Conservation (phyloP, 2,888 invertebrate species). For the Drosophila merina region DNA sequence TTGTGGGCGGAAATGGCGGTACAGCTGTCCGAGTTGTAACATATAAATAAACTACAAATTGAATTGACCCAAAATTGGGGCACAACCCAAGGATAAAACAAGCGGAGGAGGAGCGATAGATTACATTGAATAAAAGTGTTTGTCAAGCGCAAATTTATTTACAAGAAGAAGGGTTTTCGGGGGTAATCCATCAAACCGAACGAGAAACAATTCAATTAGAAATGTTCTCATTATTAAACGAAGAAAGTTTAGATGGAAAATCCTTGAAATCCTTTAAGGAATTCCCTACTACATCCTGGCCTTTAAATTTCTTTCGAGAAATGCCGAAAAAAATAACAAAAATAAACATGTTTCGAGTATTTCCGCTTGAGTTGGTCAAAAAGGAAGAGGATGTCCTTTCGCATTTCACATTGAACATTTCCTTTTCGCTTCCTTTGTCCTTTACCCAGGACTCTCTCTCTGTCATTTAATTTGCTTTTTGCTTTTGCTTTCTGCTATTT, state of each 20-base stretch:
- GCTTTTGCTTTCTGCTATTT: background rate
- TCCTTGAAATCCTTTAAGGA: background rate
- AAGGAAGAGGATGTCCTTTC: constrained; percentile 1
- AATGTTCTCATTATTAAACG: no score
- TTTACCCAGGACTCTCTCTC: background rate
- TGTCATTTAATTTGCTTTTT: constrained; percentile 5
- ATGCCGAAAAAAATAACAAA: background rate
- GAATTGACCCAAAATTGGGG: constrained; percentile 44
- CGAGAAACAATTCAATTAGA: background rate
- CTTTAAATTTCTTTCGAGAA: background rate
- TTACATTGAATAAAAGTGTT: constrained; percentile 14
- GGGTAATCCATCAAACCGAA: constrained; percentile 4
- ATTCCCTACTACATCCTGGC: no score
- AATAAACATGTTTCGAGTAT: constrained; percentile 19
- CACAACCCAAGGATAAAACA: constrained; percentile 25
- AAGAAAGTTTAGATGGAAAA: no score
- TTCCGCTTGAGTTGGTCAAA: constrained; percentile 2
- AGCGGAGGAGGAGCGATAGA: background rate
- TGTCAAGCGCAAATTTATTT: constrained; percentile 15
- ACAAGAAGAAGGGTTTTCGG: background rate
- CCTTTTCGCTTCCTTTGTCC: background rate
- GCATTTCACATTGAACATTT: background rate
- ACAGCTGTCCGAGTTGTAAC: constrained; percentile 16
- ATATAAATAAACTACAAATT: constrained; percentile 56
- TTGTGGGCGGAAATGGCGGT: background rate